Evolutionary conservation across 1,140 invertebrate species (phyloP).

Genomic region (Dolichoris vasculosae): DNA sequence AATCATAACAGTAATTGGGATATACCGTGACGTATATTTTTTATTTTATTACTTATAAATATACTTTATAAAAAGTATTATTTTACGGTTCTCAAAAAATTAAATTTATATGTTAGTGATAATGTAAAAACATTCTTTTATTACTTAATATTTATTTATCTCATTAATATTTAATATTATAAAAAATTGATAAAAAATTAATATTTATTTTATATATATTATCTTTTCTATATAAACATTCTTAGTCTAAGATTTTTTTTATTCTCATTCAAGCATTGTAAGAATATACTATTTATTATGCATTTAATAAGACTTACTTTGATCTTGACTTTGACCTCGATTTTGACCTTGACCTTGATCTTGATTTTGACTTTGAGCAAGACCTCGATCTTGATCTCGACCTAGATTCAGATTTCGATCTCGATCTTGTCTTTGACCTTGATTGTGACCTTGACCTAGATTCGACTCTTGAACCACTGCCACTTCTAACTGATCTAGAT

Average conservation of each 20-base stretch:
- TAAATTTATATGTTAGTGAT: not conserved
- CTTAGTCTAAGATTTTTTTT: too few species aligned
- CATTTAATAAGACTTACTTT: not conserved
- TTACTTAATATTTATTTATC: too few species aligned
- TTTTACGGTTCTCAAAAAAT: constrained; percentile 38
- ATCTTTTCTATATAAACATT: too few species aligned
- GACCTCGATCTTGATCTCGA: constrained; percentile 64
- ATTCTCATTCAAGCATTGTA: too few species aligned
- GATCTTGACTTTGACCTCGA: constrained; percentile 63
- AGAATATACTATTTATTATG: too few species aligned
- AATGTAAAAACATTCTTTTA: constrained; percentile 32
- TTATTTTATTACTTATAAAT: too few species aligned
- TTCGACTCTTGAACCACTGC: constrained; percentile 59
- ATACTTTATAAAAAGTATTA: constrained; percentile 45
- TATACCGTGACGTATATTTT: too few species aligned
- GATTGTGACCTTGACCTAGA: constrained; percentile 62
- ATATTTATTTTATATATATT: too few species aligned
- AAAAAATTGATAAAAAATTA: too few species aligned
- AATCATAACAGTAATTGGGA: too few species aligned
- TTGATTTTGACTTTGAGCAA: constrained; percentile 60
- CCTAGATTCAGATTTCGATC: constrained; percentile 59
- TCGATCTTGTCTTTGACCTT: constrained; percentile 57
- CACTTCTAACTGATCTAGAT: constrained; percentile 54
- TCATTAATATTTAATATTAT: too few species aligned
- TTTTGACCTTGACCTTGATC: constrained; percentile 61